Base-by-base conservation (phyloP, 2,888 invertebrate species). In the Cerceris ruficornis region DNA sequence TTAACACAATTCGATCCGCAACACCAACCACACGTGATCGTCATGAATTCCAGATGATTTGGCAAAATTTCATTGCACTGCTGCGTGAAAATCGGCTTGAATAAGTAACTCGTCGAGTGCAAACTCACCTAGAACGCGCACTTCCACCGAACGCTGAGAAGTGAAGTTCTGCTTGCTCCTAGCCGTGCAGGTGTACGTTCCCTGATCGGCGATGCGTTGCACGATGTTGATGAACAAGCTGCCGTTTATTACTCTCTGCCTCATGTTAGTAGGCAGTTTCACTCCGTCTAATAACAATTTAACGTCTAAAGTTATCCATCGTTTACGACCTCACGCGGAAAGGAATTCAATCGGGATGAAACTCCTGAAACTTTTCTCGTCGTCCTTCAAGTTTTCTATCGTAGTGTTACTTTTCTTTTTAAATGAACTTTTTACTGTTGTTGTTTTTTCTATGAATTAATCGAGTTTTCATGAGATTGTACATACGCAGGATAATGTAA, bases 121-220 rank as follows among this genome's bases (percentile, higher is more conserved):
- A 77, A 76, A 89, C 93, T 92, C 87, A 93, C 93, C 93, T 67
- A 93, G 89, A 75, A 93, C 93, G 64, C 90, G 90, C 69, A 93
- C 89, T 69, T 93, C 92, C 57, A 93, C 92, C 41, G 92, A 89
- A 73, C 93, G 90, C 49, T 92, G 91, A 28, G 93, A 92, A 41
- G 92, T 91, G 73, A 92, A 90, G 68, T 93, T 93, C 81, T 93
- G 93, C 70, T 93, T 92, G 90, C 94, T 94, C 61, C 91, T 91
- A 1, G 94, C 94, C 1, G 92, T 92, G 88, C 94, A 94, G 52
- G 93, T 93, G 89, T 94, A 94, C 69, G 92, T 91, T 54, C 94
- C 94, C 77, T 93, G 93, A 87, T 94, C 94, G 50, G 93, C 92
- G 50, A 89, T 91, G 52, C 93, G 92, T 82, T 94, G 93, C 60